These are phyloP conservation scores for Morpho deidamia DNA, from an alignment of 2,888 invertebrate genomes.

Conservation along the genomic window DNA sequence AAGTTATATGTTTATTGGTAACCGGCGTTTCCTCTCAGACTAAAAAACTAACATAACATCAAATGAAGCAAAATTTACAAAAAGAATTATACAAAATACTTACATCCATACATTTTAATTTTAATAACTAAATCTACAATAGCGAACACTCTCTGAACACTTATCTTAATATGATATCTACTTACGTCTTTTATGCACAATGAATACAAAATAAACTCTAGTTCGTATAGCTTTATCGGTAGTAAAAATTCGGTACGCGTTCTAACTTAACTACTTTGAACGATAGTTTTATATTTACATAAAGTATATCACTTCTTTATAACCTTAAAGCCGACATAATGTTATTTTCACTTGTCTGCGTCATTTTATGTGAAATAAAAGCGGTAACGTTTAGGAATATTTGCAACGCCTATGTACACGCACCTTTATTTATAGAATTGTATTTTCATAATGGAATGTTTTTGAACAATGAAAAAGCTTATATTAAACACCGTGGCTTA, in stretches of 20 bases:
- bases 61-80: slow-evolving; percentile 72
- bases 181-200: slow-evolving; percentile 50
- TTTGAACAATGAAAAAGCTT: not conserved
- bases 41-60: slow-evolving; percentile 72
- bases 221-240: slow-evolving; percentile 58
- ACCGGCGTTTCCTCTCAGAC: slow-evolving; percentile 78
- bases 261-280: slow-evolving; percentile 48
- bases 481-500: slow-evolving; percentile 5
- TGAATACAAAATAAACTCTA: slow-evolving; percentile 29
- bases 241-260: slow-evolving; percentile 67
- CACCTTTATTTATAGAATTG: not conserved
- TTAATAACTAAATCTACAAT: slow-evolving; percentile 47
- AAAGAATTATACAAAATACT: slow-evolving; percentile 51
- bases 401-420: not conserved
- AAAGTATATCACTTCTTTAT: slow-evolving; percentile 63
- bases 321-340: slow-evolving; percentile 53
- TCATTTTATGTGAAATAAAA: slow-evolving; percentile 19
- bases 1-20: slow-evolving; percentile 77
- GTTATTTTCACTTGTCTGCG: slow-evolving; percentile 26
- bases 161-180: slow-evolving; percentile 43
- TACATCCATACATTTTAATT: slow-evolving; percentile 56
- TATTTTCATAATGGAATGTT: slow-evolving; percentile 6
- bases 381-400: slow-evolving; percentile 30
- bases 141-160: slow-evolving; percentile 71
- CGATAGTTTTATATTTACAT: slow-evolving; percentile 60